Evolutionary conservation across 2,888 invertebrate species (phyloP), one percentile per base, ranked within the genome.

Genomic region (Lasioglossum leucozonium): DNA sequence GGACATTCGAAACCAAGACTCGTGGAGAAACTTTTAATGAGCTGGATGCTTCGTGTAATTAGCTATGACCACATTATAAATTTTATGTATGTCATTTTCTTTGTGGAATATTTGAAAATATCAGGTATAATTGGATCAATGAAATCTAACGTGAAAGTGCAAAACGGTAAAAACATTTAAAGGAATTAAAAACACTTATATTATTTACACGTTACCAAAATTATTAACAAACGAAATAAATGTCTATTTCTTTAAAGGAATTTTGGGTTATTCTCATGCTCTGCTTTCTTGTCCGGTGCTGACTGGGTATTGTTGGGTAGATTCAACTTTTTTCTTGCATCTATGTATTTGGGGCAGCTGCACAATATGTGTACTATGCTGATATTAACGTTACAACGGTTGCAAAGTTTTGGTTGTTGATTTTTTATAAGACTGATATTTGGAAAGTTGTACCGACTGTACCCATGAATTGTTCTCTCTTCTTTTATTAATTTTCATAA

Each of bases 361-460:
- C 26, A 13, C 26, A 58, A 58, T 58, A 58, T 26, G 13, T 58
- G 58, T 26, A 13, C 58, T 26, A n/a, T 2, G 58, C 58, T 26
- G 58, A 58, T 58, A 58, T 58, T 58, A 58, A 58, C 26, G 58
- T 58, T 58, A 58, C 58, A 16, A 58, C 58, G 58, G 58, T 26
- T 26, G n/a, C 58, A 26, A 26, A 58, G 26, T 16, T 26, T 58
- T 4, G 58, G 13, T 13, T 26, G 11, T 4, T 26, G 26, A 26
- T 26, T 26, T 58, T n/a, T 58, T 13, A 26, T 58, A n/a, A 26
- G 16, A 26, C 13, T 26, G 26, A 26, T 58, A 26, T 58, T 26
- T 5, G 13, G 13, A 58, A 58, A 58, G 26, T 26, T 58, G 13
- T 13, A 58, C 13, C n/a, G 26, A 5, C 26, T 13, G 13, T 13